phyloP scores from a whole-genome alignment of 2,888 invertebrate species.

The Macrosiphum euphorbiae region DNA sequence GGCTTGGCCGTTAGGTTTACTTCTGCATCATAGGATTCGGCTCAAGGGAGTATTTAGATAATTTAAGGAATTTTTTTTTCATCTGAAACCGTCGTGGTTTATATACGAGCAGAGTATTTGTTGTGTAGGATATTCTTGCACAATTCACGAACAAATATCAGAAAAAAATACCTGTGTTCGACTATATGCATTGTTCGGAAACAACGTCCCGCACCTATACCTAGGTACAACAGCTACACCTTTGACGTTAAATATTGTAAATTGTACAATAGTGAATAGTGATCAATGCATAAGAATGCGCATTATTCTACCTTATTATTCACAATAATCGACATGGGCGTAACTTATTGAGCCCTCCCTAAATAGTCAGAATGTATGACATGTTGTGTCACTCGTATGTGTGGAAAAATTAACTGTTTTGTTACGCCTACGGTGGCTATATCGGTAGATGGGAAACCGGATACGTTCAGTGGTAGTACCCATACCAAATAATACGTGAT shows the following conservation, averaged over 20 bases:
- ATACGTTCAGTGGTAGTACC: neutral
- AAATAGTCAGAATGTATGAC: neutral
- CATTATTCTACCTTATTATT: neutral
- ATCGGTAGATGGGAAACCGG: neutral
- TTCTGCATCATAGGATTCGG: neutral
- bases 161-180: neutral
- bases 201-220: neutral
- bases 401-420: neutral
- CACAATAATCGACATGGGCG: neutral
- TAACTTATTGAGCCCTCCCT: neutral
- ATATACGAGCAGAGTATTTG: neutral
- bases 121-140: neutral
- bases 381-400: neutral
- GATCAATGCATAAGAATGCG: neutral
- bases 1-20: neutral
- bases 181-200: neutral
- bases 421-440: neutral
- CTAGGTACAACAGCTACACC: neutral
- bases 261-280: neutral
- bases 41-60: neutral
- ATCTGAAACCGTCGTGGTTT: neutral
- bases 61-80: neutral
- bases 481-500: neutral
- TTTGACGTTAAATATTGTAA: neutral
- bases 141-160: neutral